Conservation (phyloP, 1,140 invertebrate genomes). For the Atta texana region DNA sequence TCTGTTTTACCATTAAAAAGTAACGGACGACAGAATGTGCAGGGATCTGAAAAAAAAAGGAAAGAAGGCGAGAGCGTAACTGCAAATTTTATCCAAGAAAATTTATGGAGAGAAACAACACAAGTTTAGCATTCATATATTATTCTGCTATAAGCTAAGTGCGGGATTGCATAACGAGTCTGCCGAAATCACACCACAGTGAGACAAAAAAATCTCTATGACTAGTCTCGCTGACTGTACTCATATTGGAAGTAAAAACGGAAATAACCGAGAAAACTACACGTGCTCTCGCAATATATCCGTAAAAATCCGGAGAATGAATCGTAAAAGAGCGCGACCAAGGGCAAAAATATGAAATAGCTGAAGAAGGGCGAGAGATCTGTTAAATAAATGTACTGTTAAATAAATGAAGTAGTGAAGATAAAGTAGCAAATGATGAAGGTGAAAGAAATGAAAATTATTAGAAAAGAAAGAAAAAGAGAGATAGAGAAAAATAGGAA, state of each 20-base stretch:
- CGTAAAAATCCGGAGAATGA: slow-evolving; percentile 55
- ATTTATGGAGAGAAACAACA: neutral
- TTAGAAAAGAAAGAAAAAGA: neutral
- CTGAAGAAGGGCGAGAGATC: slow-evolving; percentile 29
- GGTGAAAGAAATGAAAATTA: slow-evolving; percentile 42
- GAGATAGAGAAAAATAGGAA: neutral
- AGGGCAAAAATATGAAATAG: slow-evolving; percentile 40
- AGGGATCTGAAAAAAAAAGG: neutral
- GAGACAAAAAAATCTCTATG: slow-evolving; percentile 33
- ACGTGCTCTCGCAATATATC: neutral
- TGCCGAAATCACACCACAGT: slow-evolving; percentile 16
- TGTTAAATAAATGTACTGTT: slow-evolving; percentile 18
- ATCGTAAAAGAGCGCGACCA: slow-evolving; percentile 32
- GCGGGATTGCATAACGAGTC: neutral
- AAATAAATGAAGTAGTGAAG: slow-evolving; percentile 16
- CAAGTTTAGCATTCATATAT: slow-evolving; percentile 36
- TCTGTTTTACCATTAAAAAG: neutral
- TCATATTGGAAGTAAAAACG: slow-evolving; percentile 39
- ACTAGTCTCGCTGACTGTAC: neutral
- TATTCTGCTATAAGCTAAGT: neutral
- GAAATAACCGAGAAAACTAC: slow-evolving; percentile 20
- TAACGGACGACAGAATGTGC: neutral
- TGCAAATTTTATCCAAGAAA: slow-evolving; percentile 22
- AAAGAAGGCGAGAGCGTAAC: neutral
- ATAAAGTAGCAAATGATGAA: slow-evolving; percentile 30